Percentiles rank a stretch among this genome's conserved stretches.
Conservation (phyloP, 64 coral and sea anemone genomes). For the Dendronephthya gigantea region DNA sequence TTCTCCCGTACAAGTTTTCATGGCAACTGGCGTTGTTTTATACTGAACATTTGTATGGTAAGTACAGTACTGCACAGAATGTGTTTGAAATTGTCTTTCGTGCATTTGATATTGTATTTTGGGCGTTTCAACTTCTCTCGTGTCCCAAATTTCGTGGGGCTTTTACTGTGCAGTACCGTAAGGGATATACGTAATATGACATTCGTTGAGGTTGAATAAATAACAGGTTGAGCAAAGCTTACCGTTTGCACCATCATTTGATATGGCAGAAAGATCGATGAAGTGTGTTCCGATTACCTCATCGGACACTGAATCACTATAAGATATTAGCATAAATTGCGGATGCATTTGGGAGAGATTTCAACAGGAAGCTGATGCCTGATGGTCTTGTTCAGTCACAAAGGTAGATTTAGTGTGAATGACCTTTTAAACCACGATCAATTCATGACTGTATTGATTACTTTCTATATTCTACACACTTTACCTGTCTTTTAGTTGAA, state of each 20-base stretch:
- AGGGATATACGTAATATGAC: background rate
- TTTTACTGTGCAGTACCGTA: background rate
- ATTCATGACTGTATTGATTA: background rate
- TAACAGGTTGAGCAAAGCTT: background rate
- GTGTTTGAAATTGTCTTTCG: too few relatives aligned
- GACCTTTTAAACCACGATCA: too few relatives aligned
- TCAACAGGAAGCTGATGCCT: background rate
- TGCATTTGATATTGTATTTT: too few relatives aligned
- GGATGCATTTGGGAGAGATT: background rate
- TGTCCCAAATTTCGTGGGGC: too few relatives aligned
- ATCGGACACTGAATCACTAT: slow-evolving; percentile 89
- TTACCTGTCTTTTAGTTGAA: slow-evolving; percentile 99
- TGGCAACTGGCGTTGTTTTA: too few relatives aligned
- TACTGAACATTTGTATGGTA: too few relatives aligned
- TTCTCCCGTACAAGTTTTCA: too few relatives aligned
- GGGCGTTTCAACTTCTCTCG: too few relatives aligned
- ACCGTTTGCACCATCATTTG: slow-evolving; percentile 99
- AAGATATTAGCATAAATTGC: background rate
- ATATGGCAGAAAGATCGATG: slow-evolving; percentile 94
- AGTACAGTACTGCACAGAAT: too few relatives aligned
- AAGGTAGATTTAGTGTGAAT: too few relatives aligned
- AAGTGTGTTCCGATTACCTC: slow-evolving; percentile 99
- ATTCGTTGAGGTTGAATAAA: background rate
- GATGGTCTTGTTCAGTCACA: too few relatives aligned
- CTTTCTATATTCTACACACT: too few relatives aligned